phyloP scores from a whole-genome alignment of 2,888 invertebrate genomes.

The Nesidiocoris tenuis region DNA sequence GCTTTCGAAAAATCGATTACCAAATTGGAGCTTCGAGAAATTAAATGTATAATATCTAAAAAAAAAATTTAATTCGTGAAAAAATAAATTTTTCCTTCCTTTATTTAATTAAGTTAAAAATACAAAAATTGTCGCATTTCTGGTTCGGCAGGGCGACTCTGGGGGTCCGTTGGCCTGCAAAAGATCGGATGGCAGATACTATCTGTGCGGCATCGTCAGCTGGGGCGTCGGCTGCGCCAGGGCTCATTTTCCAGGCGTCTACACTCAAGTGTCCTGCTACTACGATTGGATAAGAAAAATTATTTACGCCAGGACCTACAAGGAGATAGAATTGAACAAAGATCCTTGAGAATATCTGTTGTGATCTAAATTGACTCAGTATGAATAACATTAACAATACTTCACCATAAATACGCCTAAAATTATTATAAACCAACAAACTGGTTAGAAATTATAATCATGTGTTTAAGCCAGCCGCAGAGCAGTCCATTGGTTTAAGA shows the following conservation, averaged over 20 bases:
- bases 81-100: background rate
- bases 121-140: too few relatives aligned
- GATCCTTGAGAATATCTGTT: background rate
- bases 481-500: too few relatives aligned
- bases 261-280: conserved; percentile 54
- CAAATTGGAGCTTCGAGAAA: too few relatives aligned
- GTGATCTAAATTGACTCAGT: background rate
- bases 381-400: too few relatives aligned
- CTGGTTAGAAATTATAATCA: too few relatives aligned
- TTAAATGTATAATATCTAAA: too few relatives aligned
- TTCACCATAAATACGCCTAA: too few relatives aligned
- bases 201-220: conserved; percentile 55
- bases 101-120: too few relatives aligned
- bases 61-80: too few relatives aligned
- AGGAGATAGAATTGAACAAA: conserved; percentile 15
- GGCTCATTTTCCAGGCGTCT: conserved; percentile 54
- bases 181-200: conserved; percentile 52
- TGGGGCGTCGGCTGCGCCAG: conserved; percentile 56
- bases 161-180: conserved; percentile 55
- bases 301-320: conserved; percentile 44
- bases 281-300: conserved; percentile 52
- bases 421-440: too few relatives aligned
- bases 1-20: too few relatives aligned
- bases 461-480: too few relatives aligned
- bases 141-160: conserved; percentile 55